Percentiles rank a stretch among this genome's conserved stretches.
phyloP scores from a whole-genome alignment of 1,140 invertebrate species.

The Drosophila kanapiae region DNA sequence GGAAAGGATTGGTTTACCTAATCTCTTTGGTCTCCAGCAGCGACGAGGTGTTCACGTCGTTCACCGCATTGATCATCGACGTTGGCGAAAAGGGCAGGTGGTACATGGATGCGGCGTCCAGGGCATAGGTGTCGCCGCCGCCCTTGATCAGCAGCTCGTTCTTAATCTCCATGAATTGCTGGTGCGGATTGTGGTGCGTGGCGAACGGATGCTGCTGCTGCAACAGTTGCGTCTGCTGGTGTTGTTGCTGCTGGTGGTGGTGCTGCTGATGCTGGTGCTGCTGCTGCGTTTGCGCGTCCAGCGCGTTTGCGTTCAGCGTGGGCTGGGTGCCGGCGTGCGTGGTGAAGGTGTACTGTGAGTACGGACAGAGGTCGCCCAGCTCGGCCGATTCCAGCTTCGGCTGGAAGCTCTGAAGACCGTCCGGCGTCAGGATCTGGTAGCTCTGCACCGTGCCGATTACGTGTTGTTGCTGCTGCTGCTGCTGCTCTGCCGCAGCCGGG shows the following conservation, averaged over 20 bases:
- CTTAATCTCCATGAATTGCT: constrained; percentile 83
- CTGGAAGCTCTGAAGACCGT: constrained; percentile 80
- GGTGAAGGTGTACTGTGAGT: constrained; percentile 79
- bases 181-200: constrained; percentile 69
- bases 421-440: constrained; percentile 81
- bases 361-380: constrained; percentile 76
- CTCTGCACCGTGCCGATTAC: constrained; percentile 83
- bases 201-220: constrained; percentile 71
- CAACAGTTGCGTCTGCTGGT: constrained; percentile 54
- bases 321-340: constrained; percentile 71
- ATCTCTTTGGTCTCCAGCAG: constrained; percentile 85
- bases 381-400: constrained; percentile 72
- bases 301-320: constrained; percentile 68
- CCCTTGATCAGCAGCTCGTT: constrained; percentile 82
- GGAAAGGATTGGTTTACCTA: constrained; percentile 74
- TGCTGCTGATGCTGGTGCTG: constrained; percentile 70
- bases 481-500: constrained; percentile 55
- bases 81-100: constrained; percentile 84
- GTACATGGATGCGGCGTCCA: constrained; percentile 82
- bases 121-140: constrained; percentile 72
- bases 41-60: constrained; percentile 80
- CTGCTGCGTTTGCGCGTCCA: constrained; percentile 65
- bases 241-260: constrained; percentile 69
- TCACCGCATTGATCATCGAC: constrained; percentile 84
- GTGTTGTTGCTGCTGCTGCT: constrained; percentile 72